Evolutionary conservation across 2,113 vertebrate species (phyloP).

Genomic region (Nesogale talazaci): DNA sequence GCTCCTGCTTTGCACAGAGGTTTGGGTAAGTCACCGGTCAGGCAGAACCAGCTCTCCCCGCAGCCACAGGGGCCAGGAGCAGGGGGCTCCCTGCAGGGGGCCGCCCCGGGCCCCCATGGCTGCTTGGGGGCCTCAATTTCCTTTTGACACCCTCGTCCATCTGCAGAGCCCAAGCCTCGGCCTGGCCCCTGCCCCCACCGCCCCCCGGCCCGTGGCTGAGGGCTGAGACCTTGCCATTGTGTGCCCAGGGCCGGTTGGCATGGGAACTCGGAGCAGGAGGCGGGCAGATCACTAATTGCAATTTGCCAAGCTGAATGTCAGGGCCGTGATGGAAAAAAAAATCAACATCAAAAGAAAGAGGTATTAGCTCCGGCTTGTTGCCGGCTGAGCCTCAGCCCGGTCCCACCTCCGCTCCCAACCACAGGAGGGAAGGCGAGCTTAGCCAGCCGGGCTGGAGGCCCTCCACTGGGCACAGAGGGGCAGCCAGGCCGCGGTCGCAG

Average conservation of each 20-base stretch:
- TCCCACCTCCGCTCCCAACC: conserved; percentile 42
- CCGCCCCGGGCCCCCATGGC: not conserved
- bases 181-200: not conserved
- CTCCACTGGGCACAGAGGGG: not conserved
- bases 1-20: not conserved
- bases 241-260: conserved; percentile 74
- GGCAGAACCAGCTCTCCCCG: not conserved
- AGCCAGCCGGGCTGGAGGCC: not conserved
- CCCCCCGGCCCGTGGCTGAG: conserved; percentile 49
- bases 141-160: not conserved
- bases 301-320: conserved; percentile 83
- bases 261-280: conserved; percentile 80
- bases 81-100: not conserved
- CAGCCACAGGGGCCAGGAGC: not conserved
- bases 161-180: not conserved
- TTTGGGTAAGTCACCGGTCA: not conserved
- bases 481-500: not conserved
- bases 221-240: conserved; percentile 68
- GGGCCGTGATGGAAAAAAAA: conserved; percentile 71
- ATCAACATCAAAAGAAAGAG: conserved; percentile 77
- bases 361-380: conserved; percentile 65
- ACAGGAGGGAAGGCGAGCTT: not conserved
- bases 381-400: conserved; percentile 40
- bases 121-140: not conserved
- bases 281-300: conserved; percentile 78